Evolutionary conservation across 1,140 invertebrate species (phyloP), one percentile per base, ranked within the genome.

Genomic region (Wiebesia pumilae): DNA sequence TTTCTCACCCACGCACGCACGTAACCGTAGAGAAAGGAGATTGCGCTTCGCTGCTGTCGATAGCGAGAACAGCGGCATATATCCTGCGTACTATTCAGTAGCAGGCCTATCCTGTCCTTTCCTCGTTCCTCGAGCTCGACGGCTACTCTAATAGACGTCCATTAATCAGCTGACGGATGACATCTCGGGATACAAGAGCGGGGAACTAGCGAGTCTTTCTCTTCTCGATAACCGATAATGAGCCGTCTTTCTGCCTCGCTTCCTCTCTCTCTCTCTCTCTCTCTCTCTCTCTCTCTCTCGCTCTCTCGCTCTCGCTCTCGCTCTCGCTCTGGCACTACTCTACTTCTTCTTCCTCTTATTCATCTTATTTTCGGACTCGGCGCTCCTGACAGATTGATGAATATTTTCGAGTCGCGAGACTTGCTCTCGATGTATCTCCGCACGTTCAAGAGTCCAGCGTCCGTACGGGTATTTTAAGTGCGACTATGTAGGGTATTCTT

Each of bases 111-210:
- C 27, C 27, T 0, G 24, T 73, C 7, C 71, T 38, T 43, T 75
- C 35, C 71, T 27, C 40, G 21, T 43, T 75, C 19, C 38, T 75
- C 21, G 24, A 40, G 35, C 38, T 75, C 40, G 21, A 30, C 43
- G 71, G 35, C 21, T 40, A n/a, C 21, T 80, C 79, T 86, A 86
- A 86, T 86, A 86, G 79, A 38, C 69, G 58, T 84, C 54, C 77
- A 85, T 86, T 83, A 83, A 84, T 84, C 81, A 87, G 81, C 43
- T 62, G 81, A 71, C 62, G 75, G 80, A 83, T 79, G 75, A 87
- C 85, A 77, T 81, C 38, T 81, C 33, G 71, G 69, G 83, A 65
- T 83, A 58, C 47, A 43, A 75, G 62, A 79, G 27, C 24, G 62
- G 24, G 69, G 30, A 7, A 21, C 27, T 24, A 83, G 27, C n/a